A percentile compares a stretch with the other conserved stretches of the same genome.
Conservation (phyloP, 2,797 vertebrate species). For the Paguma larvata region DNA sequence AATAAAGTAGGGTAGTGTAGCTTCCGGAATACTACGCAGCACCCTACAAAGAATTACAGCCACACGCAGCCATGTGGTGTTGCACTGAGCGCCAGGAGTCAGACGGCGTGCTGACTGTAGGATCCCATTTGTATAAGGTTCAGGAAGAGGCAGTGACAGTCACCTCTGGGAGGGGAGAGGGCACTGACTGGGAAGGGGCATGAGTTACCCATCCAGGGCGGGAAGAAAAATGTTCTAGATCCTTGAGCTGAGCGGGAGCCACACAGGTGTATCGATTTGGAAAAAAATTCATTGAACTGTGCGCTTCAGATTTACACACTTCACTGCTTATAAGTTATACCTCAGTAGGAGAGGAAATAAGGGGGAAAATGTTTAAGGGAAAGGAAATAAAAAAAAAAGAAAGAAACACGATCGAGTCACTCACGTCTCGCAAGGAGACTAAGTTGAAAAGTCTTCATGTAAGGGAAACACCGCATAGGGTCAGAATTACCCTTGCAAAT, state of each 20-base stretch:
- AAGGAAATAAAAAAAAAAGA: neutral
- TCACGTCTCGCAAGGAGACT: neutral
- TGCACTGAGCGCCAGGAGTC: fast-evolving
- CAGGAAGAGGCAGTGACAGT: neutral
- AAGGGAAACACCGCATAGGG: neutral
- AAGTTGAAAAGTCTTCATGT: neutral
- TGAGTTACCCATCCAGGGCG: neutral
- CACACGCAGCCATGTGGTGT: fast-evolving
- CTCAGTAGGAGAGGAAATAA: neutral
- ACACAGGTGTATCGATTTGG: neutral
- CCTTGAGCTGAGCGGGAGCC: neutral
- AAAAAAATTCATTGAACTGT: neutral
- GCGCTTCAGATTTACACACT: neutral
- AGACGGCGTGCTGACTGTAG: neutral
- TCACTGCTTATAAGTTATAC: neutral
- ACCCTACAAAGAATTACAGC: neutral
- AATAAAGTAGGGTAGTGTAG: neutral
- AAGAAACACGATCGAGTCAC: neutral
- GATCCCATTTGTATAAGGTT: neutral
- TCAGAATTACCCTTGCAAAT: neutral
- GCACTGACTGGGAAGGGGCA: neutral
- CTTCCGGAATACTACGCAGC: neutral
- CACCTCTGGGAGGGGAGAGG: neutral
- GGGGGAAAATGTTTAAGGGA: neutral
- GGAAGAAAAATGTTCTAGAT: neutral